Conservation (phyloP, 2,888 invertebrate genomes). For the Tiphia femorata region DNA sequence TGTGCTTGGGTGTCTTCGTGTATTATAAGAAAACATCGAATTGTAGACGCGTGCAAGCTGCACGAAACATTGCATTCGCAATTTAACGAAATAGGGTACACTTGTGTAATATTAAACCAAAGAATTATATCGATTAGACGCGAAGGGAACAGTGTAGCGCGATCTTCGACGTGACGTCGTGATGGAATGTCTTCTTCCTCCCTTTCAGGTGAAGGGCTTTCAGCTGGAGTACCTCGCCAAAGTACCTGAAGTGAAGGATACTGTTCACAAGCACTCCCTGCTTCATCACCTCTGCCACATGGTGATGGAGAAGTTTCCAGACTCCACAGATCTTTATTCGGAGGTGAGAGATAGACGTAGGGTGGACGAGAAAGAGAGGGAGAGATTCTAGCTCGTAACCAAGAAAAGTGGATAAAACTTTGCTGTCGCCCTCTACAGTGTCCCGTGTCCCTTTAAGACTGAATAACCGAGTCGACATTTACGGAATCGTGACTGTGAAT, state of each 20-base stretch:
- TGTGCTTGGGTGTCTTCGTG: too few species aligned
- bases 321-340: conserved; percentile 96
- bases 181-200: conserved; percentile 3
- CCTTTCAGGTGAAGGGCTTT: conserved; percentile 88
- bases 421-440: conserved; percentile 7
- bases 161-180: not conserved
- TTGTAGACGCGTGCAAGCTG: too few species aligned
- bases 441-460: conserved; percentile 1
- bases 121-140: too few species aligned
- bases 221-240: conserved; percentile 97
- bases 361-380: conserved; percentile 11
- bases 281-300: conserved; percentile 97
- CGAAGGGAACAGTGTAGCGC: too few species aligned
- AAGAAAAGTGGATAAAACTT: conserved; percentile 35
- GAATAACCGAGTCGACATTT: conserved; percentile 23
- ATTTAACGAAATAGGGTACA: not conserved
- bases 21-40: too few species aligned
- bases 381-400: conserved; percentile 14
- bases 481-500: conserved; percentile 24
- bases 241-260: conserved; percentile 98
- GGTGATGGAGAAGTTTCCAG: conserved; percentile 96
- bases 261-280: conserved; percentile 98
- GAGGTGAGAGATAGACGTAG: conserved; percentile 76
- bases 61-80: too few species aligned
- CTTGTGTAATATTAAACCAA: too few species aligned